These are phyloP conservation scores for Lepilemur septentrionalis DNA, from an alignment of 2,797 vertebrate species.

Conservation along the genomic window DNA sequence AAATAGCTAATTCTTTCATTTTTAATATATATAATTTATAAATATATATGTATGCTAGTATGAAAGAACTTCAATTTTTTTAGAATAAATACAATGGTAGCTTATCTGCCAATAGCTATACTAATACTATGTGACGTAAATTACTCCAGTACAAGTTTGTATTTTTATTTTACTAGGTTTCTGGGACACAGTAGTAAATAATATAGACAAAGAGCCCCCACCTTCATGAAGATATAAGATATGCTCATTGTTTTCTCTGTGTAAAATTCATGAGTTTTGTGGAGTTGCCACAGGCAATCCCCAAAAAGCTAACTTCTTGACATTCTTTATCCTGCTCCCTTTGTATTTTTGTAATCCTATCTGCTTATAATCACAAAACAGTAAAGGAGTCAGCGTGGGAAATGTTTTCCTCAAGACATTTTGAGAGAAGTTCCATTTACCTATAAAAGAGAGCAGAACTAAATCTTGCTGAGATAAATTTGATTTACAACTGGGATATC, in stretches of 20 bases:
- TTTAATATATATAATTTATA: not conserved
- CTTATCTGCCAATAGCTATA: not conserved
- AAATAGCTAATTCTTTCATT: not conserved
- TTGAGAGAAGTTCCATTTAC: constrained; percentile 6
- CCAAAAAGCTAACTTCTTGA: not conserved
- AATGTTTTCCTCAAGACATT: constrained; percentile 16
- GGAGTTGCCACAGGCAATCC: not conserved
- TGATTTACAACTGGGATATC: not conserved
- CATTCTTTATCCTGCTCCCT: constrained; percentile 3
- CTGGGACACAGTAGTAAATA: not conserved
- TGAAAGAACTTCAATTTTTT: not conserved
- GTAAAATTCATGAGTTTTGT: not conserved
- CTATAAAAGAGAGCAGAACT: constrained; percentile 2
- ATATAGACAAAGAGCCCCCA: not conserved
- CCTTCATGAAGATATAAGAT: not conserved
- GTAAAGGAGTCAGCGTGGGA: not conserved
- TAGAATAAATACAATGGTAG: not conserved
- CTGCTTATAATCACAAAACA: not conserved
- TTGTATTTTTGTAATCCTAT: not conserved
- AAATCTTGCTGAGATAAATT: not conserved
- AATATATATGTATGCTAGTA: not conserved
- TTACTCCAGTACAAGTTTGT: not conserved
- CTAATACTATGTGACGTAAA: not conserved
- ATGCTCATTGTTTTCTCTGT: not conserved
- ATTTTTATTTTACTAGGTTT: not conserved